phyloP scores from a whole-genome alignment of 2,113 vertebrate genomes.

The Gavialis gangeticus region DNA sequence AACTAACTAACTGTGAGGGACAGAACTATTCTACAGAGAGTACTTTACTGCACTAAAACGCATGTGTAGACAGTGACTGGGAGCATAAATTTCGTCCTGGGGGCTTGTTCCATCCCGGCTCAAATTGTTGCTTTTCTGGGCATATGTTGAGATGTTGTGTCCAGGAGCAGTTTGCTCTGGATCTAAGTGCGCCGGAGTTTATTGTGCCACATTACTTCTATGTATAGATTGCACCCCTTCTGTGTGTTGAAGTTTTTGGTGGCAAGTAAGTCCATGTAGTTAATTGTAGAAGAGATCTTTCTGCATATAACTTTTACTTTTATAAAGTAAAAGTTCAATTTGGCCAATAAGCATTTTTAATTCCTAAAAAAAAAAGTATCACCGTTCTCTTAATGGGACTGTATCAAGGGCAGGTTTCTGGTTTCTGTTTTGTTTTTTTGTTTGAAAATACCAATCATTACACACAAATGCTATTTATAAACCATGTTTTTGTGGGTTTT shows the following conservation, averaged over 20 bases:
- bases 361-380: not conserved
- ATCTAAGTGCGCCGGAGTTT: too few species aligned
- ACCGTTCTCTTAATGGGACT: not conserved
- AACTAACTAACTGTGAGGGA: too few species aligned
- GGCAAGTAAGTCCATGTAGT: not conserved
- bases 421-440: not conserved
- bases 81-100: too few species aligned
- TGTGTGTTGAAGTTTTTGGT: not conserved
- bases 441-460: not conserved
- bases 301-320: not conserved
- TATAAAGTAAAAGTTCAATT: not conserved
- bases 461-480: not conserved
- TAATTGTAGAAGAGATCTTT: not conserved
- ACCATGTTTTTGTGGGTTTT: not conserved
- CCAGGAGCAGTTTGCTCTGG: too few species aligned
- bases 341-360: not conserved
- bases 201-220: too few species aligned
- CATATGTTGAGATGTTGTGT: too few species aligned
- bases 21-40: too few species aligned
- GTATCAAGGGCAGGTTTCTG: not conserved
- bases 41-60: too few species aligned
- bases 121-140: too few species aligned
- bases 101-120: too few species aligned
- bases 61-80: too few species aligned
- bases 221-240: not conserved